Evolutionary conservation across 2,797 vertebrate genomes (phyloP), one percentile per base, ranked within the genome.

Genomic region (Lophotriccus pileatus): DNA sequence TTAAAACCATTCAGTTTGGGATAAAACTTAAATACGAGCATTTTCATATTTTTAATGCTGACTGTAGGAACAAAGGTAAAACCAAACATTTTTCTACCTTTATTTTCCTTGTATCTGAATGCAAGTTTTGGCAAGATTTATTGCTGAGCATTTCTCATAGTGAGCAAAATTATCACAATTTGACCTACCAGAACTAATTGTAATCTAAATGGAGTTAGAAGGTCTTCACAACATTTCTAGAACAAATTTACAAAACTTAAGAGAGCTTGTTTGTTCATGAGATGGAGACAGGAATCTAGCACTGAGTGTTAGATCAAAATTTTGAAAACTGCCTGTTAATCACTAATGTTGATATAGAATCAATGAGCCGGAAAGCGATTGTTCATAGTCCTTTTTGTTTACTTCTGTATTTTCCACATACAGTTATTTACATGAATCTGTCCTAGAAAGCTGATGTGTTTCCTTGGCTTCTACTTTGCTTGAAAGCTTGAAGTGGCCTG

Each of bases 321-420:
- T 69, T 55, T 70, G 70, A 79, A 85, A 96, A 88, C 56, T 92
- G 18, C 25, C n/a, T 80, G n/a, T 90, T 94, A 84, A 94, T 90
- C 74, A 84, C 73, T 82, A 59, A 67, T 36, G 44, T 76, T 89
- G 44, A 66, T 76, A 36, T 14, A 27, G 64, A 64, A 43, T n/a
- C 55, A 32, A 59, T 84, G n/a, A 52, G 50, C 73, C 44, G 53
- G 72, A 89, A 92, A 75, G 39, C 39, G 28, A 60, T 90, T 75
- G 14, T 75, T 85, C 58, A 16, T 72, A 34, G 3, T 66, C 47
- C 8, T 89, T 87, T 89, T 87, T 75, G 30, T 80, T 74, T 89
- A 67, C 8, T 62, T 75, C 46, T 62, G 23, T 47, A 39, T 91
- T 95, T 92, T 63, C 22, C 3, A 4, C 36, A 67, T 60, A 25